Evolutionary conservation across 2,113 vertebrate species (phyloP).

Genomic region (Ciconia maguari): DNA sequence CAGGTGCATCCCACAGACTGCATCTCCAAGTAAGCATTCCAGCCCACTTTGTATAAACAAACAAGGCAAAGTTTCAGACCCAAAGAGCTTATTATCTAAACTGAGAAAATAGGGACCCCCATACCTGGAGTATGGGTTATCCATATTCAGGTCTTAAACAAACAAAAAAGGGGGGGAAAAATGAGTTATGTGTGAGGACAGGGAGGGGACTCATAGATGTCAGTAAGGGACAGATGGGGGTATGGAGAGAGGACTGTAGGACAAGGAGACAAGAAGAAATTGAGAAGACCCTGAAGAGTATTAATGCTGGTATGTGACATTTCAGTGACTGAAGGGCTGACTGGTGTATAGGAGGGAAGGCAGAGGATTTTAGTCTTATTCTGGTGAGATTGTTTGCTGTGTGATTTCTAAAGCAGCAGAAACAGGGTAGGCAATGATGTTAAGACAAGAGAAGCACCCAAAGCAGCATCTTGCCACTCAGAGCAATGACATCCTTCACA

Average conservation of each 20-base stretch:
- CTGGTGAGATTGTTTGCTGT: not conserved
- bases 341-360: not conserved
- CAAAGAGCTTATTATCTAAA: not conserved
- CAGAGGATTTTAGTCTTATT: not conserved
- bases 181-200: not conserved
- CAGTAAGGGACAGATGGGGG: not conserved
- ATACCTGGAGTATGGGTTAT: not conserved
- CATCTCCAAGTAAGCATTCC: not conserved
- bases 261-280: not conserved
- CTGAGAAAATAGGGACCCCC: not conserved
- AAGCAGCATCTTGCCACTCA: not conserved
- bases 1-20: not conserved
- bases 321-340: not conserved
- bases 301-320: not conserved
- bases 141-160: not conserved
- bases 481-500: not conserved
- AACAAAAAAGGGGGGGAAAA: not conserved
- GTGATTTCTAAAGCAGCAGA: not conserved
- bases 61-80: not conserved
- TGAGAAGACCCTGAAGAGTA: not conserved
- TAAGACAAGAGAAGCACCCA: not conserved
- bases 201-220: not conserved
- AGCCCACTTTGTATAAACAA: not conserved
- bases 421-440: not conserved
- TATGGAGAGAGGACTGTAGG: not conserved